Evolutionary conservation across 2,113 vertebrate species (phyloP).

Genomic region (Alectura lathami): DNA sequence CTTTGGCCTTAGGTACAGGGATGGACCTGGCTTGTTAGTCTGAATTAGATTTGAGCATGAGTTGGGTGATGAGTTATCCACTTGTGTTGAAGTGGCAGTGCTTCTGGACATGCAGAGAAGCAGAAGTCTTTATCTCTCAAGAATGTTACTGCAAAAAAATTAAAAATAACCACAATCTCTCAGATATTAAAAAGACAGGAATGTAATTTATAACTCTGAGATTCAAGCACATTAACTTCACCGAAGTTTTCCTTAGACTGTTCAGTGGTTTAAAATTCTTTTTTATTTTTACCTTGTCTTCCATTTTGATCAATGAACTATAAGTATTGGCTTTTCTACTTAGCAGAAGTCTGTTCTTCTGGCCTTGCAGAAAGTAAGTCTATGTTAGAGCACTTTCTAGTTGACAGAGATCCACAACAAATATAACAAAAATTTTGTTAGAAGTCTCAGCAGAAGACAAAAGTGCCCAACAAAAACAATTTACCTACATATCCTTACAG

Average conservation of each 20-base stretch:
- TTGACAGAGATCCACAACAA: not conserved
- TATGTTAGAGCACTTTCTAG: not conserved
- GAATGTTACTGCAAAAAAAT: not conserved
- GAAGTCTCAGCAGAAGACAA: not conserved
- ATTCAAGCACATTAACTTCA: not conserved
- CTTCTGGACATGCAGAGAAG: not conserved
- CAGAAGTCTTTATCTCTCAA: rapidly evolving
- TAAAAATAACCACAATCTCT: not conserved
- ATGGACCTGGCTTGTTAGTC: not conserved
- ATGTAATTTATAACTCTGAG: not conserved
- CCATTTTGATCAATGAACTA: not conserved
- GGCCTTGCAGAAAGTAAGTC: not conserved
- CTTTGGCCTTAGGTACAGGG: not conserved
- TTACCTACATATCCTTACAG: not conserved
- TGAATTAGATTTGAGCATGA: not conserved
- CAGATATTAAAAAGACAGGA: not conserved
- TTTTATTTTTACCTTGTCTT: not conserved
- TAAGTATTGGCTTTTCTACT: not conserved
- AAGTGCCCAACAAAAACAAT: not conserved
- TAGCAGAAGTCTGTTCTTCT: not conserved
- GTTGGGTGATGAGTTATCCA: not conserved
- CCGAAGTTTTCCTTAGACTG: not conserved
- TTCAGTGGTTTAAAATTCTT: not conserved
- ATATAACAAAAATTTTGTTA: not conserved
- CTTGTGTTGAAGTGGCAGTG: not conserved